Evolutionary conservation across 1,140 invertebrate species (phyloP).

Genomic region (Hycleus cichorii): DNA sequence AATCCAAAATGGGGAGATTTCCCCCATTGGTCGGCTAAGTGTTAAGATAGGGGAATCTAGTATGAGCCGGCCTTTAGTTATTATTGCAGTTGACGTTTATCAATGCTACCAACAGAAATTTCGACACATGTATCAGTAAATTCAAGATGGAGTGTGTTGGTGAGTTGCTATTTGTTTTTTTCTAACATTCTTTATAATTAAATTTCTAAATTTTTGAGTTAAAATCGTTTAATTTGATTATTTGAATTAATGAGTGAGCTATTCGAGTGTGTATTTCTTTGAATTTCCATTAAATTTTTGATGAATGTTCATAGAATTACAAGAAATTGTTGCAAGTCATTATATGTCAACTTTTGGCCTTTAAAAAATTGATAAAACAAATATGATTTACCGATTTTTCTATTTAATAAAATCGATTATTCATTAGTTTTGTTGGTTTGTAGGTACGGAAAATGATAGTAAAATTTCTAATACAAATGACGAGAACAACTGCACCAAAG

Average conservation of each 20-base stretch:
- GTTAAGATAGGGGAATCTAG: no score
- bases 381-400: conserved; percentile 6
- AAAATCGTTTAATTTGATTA: conserved; percentile 1
- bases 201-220: neutral
- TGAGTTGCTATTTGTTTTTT: conserved; percentile 2
- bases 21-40: no score
- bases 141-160: conserved; percentile 27
- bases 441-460: conserved; percentile 34
- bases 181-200: neutral
- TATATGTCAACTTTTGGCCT: conserved; percentile 5
- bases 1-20: no score
- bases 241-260: neutral
- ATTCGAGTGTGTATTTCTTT: neutral
- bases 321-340: conserved; percentile 15
- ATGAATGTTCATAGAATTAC: neutral
- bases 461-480: conserved; percentile 29
- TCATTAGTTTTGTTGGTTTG: conserved; percentile 1
- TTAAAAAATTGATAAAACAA: neutral
- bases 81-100: no score
- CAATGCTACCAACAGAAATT: neutral
- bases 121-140: conserved; percentile 1
- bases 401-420: conserved; percentile 5
- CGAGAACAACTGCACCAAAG: conserved; percentile 28
- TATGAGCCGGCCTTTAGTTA: no score
- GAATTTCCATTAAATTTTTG: neutral